A percentile compares a stretch with the other conserved stretches of the same genome.
Evolutionary conservation across 2,888 invertebrate genomes (phyloP).

Genomic region (Drosophila parthenogenetica): DNA sequence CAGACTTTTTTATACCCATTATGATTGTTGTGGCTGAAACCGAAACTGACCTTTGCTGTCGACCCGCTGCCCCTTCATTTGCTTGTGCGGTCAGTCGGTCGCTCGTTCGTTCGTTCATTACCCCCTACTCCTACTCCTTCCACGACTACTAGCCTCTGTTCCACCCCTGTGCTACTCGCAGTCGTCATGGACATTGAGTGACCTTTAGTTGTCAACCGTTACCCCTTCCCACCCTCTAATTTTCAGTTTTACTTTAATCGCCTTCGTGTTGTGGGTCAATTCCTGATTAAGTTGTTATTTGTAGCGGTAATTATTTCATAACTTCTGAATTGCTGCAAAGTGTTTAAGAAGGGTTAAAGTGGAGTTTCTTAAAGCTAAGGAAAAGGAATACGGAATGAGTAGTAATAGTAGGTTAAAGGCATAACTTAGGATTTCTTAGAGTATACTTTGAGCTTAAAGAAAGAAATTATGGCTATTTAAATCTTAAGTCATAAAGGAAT

Average conservation of each 20-base stretch:
- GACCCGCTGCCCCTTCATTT: constrained; percentile 61
- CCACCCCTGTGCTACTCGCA: constrained; percentile 9
- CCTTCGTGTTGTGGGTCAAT: constrained; percentile 70
- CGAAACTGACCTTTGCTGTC: constrained; percentile 73
- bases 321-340: constrained; percentile 48
- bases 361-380: neutral
- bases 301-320: constrained; percentile 64
- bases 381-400: neutral
- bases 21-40: constrained; percentile 43
- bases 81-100: constrained; percentile 68
- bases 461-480: too few species aligned
- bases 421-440: neutral
- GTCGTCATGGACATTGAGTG: constrained; percentile 75
- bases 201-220: constrained; percentile 69
- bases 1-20: constrained; percentile 44
- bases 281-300: constrained; percentile 78
- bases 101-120: constrained; percentile 24
- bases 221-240: constrained; percentile 9
- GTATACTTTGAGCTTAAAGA: too few species aligned
- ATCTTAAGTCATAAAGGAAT: too few species aligned
- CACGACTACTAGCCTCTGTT: too few species aligned
- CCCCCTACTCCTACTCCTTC: neutral
- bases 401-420: neutral
- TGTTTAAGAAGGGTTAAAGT: constrained; percentile 15
- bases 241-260: constrained; percentile 52